These are phyloP conservation scores for Noctua pronuba DNA, from an alignment of 2,888 invertebrate species.

Conservation along the genomic window DNA sequence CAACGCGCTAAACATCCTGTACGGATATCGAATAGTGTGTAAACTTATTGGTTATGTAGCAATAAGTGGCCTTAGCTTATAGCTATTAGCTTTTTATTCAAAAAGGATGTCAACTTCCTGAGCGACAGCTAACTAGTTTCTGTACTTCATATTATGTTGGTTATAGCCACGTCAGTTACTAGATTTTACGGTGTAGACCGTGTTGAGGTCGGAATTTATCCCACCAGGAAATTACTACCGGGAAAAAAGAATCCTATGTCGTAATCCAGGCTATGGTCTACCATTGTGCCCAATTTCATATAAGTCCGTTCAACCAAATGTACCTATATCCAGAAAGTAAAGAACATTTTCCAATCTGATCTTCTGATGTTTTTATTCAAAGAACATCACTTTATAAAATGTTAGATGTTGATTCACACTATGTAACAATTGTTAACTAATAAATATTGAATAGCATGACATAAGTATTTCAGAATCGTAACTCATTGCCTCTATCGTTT, in stretches of 20 bases:
- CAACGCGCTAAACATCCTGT: not conserved
- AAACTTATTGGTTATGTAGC: not conserved
- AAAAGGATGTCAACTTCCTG: constrained; percentile 35
- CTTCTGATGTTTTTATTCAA: not conserved
- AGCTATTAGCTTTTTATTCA: constrained; percentile 4
- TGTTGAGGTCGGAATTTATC: not conserved
- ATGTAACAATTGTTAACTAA: constrained; percentile 23
- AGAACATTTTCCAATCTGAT: not conserved
- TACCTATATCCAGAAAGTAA: not conserved
- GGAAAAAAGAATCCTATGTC: not conserved
- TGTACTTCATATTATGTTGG: constrained; percentile 1
- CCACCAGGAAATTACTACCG: not conserved
- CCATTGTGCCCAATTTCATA: not conserved
- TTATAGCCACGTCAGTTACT: not conserved
- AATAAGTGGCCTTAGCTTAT: not conserved
- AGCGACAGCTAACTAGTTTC: not conserved
- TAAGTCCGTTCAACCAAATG: not conserved
- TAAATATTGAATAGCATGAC: constrained; percentile 20
- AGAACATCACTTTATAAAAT: not conserved
- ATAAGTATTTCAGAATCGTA: constrained; percentile 28
- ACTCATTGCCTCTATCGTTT: constrained; percentile 13
- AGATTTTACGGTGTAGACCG: too few relatives aligned
- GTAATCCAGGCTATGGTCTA: not conserved
- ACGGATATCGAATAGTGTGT: not conserved
- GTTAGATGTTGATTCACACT: not conserved